These are phyloP conservation scores for Caerostris darwini DNA, from an alignment of 1,140 invertebrate species.

Conservation along the genomic window DNA sequence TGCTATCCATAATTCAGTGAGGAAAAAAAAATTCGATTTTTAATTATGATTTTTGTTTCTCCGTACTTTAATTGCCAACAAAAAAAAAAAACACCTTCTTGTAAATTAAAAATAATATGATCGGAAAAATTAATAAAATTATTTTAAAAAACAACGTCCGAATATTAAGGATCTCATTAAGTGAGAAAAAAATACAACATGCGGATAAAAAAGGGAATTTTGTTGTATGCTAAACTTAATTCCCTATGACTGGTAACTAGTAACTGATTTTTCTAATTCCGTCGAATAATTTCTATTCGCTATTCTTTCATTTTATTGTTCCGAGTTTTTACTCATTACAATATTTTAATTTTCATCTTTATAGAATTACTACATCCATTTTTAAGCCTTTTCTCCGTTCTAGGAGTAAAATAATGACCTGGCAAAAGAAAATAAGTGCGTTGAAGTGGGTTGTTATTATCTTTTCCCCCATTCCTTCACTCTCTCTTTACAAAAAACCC, in stretches of 20 bases:
- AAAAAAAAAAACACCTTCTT: not conserved
- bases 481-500: not conserved
- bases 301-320: slow-evolving; percentile 6
- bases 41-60: not conserved
- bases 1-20: not conserved
- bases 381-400: not conserved
- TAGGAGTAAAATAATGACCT: not conserved
- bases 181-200: not conserved
- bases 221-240: not conserved
- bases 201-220: not conserved
- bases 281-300: not conserved
- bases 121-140: not conserved
- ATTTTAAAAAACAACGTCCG: not conserved
- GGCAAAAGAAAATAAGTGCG: not conserved
- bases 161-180: not conserved
- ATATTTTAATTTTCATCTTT: slow-evolving; percentile 62
- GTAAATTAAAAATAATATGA: not conserved
- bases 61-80: no score
- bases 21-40: not conserved
- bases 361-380: slow-evolving; percentile 32
- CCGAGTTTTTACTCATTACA: slow-evolving; percentile 40
- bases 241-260: not conserved
- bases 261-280: not conserved
- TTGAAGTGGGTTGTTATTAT: no score
- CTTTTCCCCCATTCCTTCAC: no score